Evolutionary conservation across 2,797 vertebrate genomes (phyloP), one percentile per base, ranked within the genome.

Genomic region (Parotocinclus haroldoi): DNA sequence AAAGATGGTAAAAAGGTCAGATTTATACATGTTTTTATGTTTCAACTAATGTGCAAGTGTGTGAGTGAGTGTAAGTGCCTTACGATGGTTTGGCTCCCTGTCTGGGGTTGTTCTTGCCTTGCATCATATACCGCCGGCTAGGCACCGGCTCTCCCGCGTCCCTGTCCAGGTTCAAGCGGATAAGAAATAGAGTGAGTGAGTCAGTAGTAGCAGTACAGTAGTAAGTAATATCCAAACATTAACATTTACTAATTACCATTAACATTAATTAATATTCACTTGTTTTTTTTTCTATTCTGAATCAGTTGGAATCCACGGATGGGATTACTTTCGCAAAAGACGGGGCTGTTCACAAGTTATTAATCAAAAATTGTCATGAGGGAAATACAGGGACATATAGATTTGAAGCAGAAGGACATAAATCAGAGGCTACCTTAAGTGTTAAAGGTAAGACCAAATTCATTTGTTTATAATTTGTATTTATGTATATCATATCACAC

Each of bases 1-100:
- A 96, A 95, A 81, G 89, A 95, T 44, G 92, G 92, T 12, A 84
- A 91, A 36, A 80, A 87, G 92, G 95, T 97, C 75, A 81, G 5
- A 27, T 27, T 27, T 27, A 27, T 27, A 27, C 2, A 27, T 27
- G 27, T 27, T 27, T 27, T 27, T 2, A 27, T 27, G 27, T 27
- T n/a, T n/a, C n/a, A n/a, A n/a, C n/a, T n/a, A n/a, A n/a, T n/a
- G n/a, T n/a, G n/a, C n/a, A n/a, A n/a, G n/a, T n/a, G n/a, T n/a
- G n/a, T n/a, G n/a, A n/a, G n/a, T n/a, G n/a, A n/a, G n/a, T n/a
- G n/a, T n/a, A n/a, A n/a, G n/a, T n/a, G n/a, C n/a, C n/a, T n/a
- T n/a, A n/a, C n/a, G n/a, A n/a, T n/a, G n/a, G n/a, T n/a, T n/a
- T n/a, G n/a, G n/a, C n/a, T n/a, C n/a, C n/a, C n/a, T n/a, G n/a